A percentile compares a stretch with the other conserved stretches of the same genome.
phyloP scores from a whole-genome alignment of 1,140 invertebrate species.

The Triops longicaudatus region DNA sequence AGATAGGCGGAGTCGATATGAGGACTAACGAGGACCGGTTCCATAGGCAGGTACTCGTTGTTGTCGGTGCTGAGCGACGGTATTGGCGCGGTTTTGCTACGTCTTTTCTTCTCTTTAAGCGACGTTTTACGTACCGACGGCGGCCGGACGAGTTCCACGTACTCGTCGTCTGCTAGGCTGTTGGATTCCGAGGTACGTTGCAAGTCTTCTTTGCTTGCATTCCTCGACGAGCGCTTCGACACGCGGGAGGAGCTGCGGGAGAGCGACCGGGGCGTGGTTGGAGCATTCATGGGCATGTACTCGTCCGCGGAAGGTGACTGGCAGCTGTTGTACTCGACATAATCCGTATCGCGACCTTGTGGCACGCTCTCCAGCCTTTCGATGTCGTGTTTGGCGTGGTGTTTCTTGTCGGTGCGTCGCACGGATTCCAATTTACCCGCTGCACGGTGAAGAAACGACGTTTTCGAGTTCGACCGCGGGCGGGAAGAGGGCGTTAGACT shows the following conservation, averaged over 20 bases:
- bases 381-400: background rate
- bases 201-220: background rate
- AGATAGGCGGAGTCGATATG: conserved; percentile 20
- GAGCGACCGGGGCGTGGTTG: background rate
- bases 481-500: background rate
- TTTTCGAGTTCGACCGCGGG: conserved; percentile 17
- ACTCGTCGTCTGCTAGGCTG: conserved; percentile 22
- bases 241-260: background rate
- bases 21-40: background rate
- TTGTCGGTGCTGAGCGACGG: background rate
- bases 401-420: conserved; percentile 16
- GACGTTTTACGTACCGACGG: background rate
- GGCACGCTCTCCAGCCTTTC: conserved; percentile 29
- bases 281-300: conserved; percentile 20
- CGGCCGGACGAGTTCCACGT: conserved; percentile 25
- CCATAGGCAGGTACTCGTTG: background rate
- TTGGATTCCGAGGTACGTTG: background rate
- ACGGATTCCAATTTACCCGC: conserved; percentile 25
- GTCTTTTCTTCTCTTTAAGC: conserved; percentile 24
- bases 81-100: background rate
- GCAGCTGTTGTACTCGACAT: conserved; percentile 28
- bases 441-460: conserved; percentile 9
- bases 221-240: background rate
- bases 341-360: conserved; percentile 29
- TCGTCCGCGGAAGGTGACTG: conserved; percentile 17